Percentiles rank a stretch among this genome's conserved stretches.
Conservation (phyloP, 2,797 vertebrate species). For the Poeciliopsis turneri region DNA sequence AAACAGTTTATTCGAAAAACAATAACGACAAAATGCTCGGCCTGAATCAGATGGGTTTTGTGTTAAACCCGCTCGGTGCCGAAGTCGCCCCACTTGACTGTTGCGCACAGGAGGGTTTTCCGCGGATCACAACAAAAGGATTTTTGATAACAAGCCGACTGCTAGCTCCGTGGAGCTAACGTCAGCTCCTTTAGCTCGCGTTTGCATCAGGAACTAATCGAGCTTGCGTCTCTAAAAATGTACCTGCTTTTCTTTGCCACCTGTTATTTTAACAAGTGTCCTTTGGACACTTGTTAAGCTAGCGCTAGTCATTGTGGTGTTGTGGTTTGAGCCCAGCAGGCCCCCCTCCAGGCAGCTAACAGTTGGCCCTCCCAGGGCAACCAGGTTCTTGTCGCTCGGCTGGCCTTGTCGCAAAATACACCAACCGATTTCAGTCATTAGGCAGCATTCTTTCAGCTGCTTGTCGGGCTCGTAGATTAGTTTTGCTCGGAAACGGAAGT, state of each 20-base stretch:
- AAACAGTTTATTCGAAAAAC: background rate
- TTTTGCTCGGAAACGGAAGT: background rate
- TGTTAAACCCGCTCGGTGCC: conserved; percentile 20
- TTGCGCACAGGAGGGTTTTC: conserved; percentile 66
- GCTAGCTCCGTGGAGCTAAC: conserved; percentile 67
- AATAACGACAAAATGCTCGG: background rate
- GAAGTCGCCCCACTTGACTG: conserved; percentile 58
- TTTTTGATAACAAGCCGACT: conserved; percentile 75
- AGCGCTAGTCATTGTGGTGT: conserved; percentile 46
- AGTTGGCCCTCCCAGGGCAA: conserved; percentile 2
- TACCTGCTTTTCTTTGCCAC: background rate
- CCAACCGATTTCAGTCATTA: background rate
- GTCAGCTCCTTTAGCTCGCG: conserved; percentile 44
- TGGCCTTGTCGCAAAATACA: conserved; percentile 32
- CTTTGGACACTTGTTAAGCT: conserved; percentile 15
- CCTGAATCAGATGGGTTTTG: background rate
- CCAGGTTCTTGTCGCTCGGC: background rate
- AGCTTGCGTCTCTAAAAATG: background rate
- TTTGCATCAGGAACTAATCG: background rate
- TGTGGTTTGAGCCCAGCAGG: conserved; percentile 51
- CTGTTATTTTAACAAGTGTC: background rate
- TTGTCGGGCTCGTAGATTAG: background rate
- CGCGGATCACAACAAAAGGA: conserved; percentile 81
- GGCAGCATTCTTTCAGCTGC: background rate
- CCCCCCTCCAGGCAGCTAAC: conserved; percentile 57